Percentiles rank a stretch among this genome's conserved stretches.
phyloP scores from a whole-genome alignment of 2,888 invertebrate species.

The Pinctada fucata region DNA sequence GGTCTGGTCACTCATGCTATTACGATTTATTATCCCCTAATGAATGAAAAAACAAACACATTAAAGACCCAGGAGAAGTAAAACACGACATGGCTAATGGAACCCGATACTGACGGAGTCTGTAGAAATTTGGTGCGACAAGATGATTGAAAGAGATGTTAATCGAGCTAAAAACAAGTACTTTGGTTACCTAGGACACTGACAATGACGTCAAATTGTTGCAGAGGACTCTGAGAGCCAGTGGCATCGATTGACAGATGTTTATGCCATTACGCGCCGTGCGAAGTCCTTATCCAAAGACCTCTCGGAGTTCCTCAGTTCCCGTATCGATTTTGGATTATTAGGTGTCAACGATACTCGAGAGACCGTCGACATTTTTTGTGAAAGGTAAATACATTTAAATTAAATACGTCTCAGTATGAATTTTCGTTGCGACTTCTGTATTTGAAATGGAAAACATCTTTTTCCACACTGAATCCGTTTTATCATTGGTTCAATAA shows the following conservation, averaged over 20 bases:
- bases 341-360: neutral
- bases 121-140: too few relatives aligned
- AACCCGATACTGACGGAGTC: too few relatives aligned
- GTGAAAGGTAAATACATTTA: neutral
- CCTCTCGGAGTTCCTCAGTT: neutral
- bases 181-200: neutral
- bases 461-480: neutral
- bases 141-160: too few relatives aligned
- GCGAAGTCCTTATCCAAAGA: neutral
- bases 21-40: too few relatives aligned
- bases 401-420: neutral
- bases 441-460: neutral
- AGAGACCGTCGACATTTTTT: neutral
- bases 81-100: too few relatives aligned
- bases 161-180: too few relatives aligned
- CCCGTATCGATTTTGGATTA: neutral
- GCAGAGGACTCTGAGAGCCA: neutral
- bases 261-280: neutral
- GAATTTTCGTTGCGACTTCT: neutral
- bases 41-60: too few relatives aligned
- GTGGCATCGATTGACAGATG: neutral
- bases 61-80: too few relatives aligned
- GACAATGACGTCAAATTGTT: neutral
- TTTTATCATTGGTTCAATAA: neutral
- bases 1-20: too few relatives aligned